phyloP scores from a whole-genome alignment of 2,888 invertebrate genomes.

The Drosophila picticornis region DNA sequence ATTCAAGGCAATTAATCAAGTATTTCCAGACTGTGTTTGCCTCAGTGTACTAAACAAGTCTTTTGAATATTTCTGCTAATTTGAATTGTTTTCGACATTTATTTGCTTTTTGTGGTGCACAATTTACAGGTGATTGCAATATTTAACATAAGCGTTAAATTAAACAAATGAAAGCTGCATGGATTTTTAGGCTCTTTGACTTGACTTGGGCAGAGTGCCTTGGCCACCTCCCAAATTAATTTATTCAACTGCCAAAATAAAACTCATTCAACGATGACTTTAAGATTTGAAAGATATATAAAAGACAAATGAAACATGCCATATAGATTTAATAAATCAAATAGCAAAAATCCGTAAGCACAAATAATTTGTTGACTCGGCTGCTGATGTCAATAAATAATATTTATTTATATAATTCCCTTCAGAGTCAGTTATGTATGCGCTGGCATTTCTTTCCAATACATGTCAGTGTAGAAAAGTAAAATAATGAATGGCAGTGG shows the following conservation, averaged over 20 bases:
- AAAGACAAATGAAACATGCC: neutral
- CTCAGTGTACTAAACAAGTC: neutral
- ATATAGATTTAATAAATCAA: neutral
- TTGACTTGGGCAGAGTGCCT: neutral
- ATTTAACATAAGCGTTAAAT: neutral
- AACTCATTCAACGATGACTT: neutral
- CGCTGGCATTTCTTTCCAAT: neutral
- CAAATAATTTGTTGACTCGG: neutral
- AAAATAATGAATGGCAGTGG: neutral
- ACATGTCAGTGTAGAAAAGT: neutral
- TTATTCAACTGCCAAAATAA: neutral
- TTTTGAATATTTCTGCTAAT: neutral
- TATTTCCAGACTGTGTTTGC: neutral
- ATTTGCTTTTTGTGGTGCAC: neutral
- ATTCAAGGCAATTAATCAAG: neutral
- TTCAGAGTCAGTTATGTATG: neutral
- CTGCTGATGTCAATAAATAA: neutral
- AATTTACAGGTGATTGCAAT: neutral
- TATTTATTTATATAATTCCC: neutral
- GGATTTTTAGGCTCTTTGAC: neutral
- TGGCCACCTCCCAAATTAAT: neutral
- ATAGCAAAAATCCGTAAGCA: neutral
- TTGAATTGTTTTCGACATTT: neutral
- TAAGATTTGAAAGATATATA: too few relatives aligned
- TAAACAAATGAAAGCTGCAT: neutral